These are phyloP conservation scores for Odontothrips loti DNA, from an alignment of 2,888 invertebrate species.

Conservation along the genomic window DNA sequence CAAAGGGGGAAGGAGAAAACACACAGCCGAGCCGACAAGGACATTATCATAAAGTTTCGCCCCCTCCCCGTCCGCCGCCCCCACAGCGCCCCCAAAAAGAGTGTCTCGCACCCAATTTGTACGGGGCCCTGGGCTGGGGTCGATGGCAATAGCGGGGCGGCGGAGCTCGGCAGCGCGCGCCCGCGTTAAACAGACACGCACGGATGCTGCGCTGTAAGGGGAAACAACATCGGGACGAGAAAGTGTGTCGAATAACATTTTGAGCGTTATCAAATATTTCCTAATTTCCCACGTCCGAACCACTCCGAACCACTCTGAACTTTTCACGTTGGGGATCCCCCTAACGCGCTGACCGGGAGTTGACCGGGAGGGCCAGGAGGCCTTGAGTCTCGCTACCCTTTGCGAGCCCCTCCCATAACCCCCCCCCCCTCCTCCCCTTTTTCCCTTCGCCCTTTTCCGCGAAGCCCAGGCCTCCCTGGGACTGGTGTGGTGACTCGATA, in stretches of 20 bases:
- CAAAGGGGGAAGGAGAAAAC: background rate
- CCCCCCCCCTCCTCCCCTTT: background rate
- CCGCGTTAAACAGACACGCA: background rate
- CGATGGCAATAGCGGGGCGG: background rate
- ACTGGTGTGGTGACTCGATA: background rate
- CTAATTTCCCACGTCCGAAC: no score
- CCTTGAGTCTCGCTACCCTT: no score
- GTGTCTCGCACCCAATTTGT: constrained; percentile 19
- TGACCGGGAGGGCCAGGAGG: no score
- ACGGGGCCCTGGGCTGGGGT: background rate
- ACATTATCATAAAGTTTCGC: constrained; percentile 23
- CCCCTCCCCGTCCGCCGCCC: background rate
- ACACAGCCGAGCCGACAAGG: background rate
- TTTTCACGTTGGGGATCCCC: no score
- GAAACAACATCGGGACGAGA: no score
- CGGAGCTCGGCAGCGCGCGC: background rate
- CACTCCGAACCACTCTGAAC: no score
- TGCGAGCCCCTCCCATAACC: background rate
- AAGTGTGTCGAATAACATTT: no score
- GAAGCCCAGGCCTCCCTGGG: background rate
- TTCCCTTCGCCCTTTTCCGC: background rate
- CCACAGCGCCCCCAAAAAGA: background rate
- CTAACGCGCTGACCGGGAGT: no score
- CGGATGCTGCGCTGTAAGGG: no score
- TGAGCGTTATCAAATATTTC: no score